A percentile compares a stretch with the other conserved stretches of the same genome.
These are phyloP conservation scores for Conistra vaccinii DNA, from an alignment of 2,888 invertebrate species.

Conservation along the genomic window DNA sequence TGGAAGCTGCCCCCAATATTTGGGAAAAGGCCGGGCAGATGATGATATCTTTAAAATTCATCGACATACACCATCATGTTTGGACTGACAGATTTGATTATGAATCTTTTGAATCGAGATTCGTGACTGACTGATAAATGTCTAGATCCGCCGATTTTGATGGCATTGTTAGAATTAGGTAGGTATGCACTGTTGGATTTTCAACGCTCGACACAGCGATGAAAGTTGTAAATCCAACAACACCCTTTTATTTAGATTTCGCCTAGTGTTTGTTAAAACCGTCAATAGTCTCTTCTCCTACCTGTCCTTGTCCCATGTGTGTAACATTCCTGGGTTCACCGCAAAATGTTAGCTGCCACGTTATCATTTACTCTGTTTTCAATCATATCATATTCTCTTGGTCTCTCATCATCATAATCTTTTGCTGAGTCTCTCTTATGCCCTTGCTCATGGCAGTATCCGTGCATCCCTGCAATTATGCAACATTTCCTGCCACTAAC, in stretches of 20 bases:
- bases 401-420: not conserved
- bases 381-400: not conserved
- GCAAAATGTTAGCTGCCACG: not conserved
- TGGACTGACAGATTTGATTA: not conserved
- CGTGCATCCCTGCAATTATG: no score
- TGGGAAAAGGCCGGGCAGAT: no score
- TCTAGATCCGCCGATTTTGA: not conserved
- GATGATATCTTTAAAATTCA: not conserved
- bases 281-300: not conserved
- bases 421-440: not conserved
- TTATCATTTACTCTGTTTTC: not conserved
- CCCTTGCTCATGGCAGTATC: not conserved
- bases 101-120: constrained; percentile 1
- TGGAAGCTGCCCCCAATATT: no score
- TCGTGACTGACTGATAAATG: not conserved
- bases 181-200: not conserved
- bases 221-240: not conserved
- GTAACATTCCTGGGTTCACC: no score
- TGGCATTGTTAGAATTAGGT: not conserved
- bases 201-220: not conserved
- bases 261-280: not conserved
- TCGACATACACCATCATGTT: not conserved
- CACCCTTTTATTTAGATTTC: not conserved
- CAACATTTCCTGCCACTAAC: not conserved
- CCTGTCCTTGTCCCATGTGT: not conserved